A percentile compares a stretch with the other conserved stretches of the same genome.
Conservation (phyloP, 2,888 invertebrate species). For the Hirtodrosophila confusa region DNA sequence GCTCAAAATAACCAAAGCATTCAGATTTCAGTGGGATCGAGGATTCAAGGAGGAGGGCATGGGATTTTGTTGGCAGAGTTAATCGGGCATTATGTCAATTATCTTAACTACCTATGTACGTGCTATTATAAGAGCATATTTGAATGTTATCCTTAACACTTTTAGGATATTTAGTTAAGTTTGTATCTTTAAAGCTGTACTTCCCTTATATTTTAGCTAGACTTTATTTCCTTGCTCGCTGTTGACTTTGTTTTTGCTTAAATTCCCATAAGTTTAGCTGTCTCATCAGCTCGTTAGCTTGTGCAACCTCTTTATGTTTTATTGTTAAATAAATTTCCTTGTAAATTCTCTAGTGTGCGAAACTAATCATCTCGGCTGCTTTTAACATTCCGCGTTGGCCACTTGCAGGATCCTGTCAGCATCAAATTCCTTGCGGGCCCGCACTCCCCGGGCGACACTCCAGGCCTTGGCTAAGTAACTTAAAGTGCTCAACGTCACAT, state of each 20-base stretch:
- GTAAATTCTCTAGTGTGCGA: constrained; percentile 41
- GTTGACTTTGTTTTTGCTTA: no score
- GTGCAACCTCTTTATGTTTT: constrained; percentile 22
- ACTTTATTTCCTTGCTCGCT: no score
- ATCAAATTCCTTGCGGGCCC: constrained; percentile 33
- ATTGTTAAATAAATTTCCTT: constrained; percentile 33
- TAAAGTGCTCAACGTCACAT: constrained; percentile 51
- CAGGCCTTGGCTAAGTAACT: constrained; percentile 60
- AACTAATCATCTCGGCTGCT: constrained; percentile 50
- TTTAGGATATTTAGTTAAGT: no score
- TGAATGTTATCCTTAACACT: no score
- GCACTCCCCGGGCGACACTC: constrained; percentile 59
- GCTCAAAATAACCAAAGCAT: constrained; percentile 23
- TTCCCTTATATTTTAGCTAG: no score
- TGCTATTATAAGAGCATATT: no score
- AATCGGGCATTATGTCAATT: constrained; percentile 31
- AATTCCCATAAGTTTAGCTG: constrained; percentile 18
- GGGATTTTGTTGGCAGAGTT: constrained; percentile 26
- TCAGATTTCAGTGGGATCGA: constrained; percentile 7
- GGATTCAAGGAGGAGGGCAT: background rate
- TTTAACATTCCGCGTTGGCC: constrained; percentile 53
- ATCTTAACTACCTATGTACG: constrained; percentile 15
- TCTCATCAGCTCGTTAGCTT: background rate
- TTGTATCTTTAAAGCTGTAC: background rate
- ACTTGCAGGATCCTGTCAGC: constrained; percentile 60